Percentiles rank a stretch among this genome's conserved stretches.
Conservation (phyloP, 2,797 vertebrate species). For the Podarcis lilfordi region DNA sequence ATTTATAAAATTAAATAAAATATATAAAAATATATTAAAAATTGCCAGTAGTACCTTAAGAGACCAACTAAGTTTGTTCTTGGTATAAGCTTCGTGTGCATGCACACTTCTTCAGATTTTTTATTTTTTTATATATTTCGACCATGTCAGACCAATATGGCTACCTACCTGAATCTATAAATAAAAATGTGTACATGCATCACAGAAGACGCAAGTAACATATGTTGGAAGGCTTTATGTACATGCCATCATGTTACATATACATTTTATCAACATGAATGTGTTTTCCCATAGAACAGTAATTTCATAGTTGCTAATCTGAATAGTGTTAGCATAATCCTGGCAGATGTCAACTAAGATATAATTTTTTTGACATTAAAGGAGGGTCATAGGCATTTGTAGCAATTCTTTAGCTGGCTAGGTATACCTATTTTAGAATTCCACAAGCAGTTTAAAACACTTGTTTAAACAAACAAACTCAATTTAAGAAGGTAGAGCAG, state of each 20-base stretch:
- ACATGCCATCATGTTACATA: slow-evolving; percentile 29
- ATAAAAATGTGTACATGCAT: slow-evolving; percentile 30
- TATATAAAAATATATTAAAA: background rate
- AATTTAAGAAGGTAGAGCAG: slow-evolving; percentile 3
- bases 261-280: slow-evolving; percentile 44
- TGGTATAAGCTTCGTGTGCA: too few relatives aligned
- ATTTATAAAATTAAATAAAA: background rate
- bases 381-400: slow-evolving; percentile 35
- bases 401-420: background rate
- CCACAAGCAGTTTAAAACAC: slow-evolving; percentile 23
- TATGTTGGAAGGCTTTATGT: slow-evolving; percentile 27
- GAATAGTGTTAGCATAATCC: slow-evolving; percentile 54
- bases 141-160: too few relatives aligned
- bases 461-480: background rate
- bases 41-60: too few relatives aligned
- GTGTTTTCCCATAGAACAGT: slow-evolving; percentile 57
- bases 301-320: slow-evolving; percentile 58
- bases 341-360: slow-evolving; percentile 39
- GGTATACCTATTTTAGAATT: background rate
- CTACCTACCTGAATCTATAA: background rate
- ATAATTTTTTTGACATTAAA: slow-evolving; percentile 41
- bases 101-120: too few relatives aligned
- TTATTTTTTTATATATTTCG: too few relatives aligned
- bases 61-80: too few relatives aligned
- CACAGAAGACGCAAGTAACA: slow-evolving; percentile 33